A percentile compares a stretch with the other conserved stretches of the same genome.
Evolutionary conservation across 2,113 vertebrate species (phyloP).

Genomic region (Anthoscopus minutus): DNA sequence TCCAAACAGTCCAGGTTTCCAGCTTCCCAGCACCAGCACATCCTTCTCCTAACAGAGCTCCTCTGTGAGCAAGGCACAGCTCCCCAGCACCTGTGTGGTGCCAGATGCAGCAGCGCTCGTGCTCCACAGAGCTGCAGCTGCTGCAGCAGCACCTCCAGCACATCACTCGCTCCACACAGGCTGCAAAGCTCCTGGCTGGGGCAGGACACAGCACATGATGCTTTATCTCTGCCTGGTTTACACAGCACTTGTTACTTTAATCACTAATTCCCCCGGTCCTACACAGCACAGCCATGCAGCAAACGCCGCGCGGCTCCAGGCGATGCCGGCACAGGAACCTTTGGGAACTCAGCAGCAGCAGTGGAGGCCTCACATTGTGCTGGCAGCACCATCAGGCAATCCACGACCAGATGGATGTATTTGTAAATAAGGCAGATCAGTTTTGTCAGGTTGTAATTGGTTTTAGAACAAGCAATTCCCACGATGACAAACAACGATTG

Average conservation of each 20-base stretch:
- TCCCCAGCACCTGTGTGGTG: neutral
- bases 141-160: neutral
- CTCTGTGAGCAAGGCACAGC: accelerated
- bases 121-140: neutral
- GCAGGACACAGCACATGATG: accelerated
- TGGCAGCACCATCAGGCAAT: neutral
- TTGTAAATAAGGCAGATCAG: conserved; percentile 58
- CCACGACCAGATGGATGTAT: conserved; percentile 41
- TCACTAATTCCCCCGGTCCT: neutral
- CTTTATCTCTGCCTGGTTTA: accelerated
- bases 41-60: neutral
- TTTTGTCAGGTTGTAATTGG: conserved; percentile 57
- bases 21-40: neutral
- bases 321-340: accelerated
- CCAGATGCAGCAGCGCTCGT: neutral
- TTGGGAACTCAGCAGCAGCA: neutral
- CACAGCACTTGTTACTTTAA: accelerated
- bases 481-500: conserved; percentile 13
- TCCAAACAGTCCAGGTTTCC: neutral
- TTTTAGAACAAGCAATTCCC: conserved; percentile 50
- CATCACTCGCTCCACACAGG: accelerated
- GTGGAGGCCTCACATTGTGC: neutral
- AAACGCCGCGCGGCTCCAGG: accelerated
- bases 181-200: accelerated
- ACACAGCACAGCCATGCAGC: accelerated